A percentile compares a stretch with the other conserved stretches of the same genome.
Evolutionary conservation across 64 coral and sea anemone genomes (phyloP).

Genomic region (Porites australiensis): DNA sequence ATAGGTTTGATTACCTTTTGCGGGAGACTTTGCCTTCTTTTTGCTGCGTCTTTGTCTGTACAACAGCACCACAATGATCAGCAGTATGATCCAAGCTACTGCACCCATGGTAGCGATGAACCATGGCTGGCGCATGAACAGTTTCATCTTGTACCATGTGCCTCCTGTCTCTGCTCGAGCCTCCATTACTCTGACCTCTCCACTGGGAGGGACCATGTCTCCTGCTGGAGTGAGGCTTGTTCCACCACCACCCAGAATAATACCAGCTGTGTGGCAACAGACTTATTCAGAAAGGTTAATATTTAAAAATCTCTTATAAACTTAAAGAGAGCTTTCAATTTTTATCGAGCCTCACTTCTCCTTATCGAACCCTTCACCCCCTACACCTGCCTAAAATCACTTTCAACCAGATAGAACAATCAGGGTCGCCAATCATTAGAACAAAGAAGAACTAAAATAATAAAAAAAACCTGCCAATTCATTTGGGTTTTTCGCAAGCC

Average conservation of each 20-base stretch:
- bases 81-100: conserved; percentile 72
- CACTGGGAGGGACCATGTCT: neutral
- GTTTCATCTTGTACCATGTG: conserved; percentile 78
- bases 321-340: no score
- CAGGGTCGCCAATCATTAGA: no score
- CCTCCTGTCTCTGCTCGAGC: conserved; percentile 7
- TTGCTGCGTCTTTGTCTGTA: conserved; percentile 75
- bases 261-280: neutral
- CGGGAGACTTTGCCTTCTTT: conserved; percentile 38
- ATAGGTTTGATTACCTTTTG: conserved; percentile 16
- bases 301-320: no score
- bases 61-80: conserved; percentile 77
- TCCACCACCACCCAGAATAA: conserved; percentile 1
- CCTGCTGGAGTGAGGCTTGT: neutral
- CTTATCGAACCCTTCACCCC: no score
- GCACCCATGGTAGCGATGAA: conserved; percentile 87
- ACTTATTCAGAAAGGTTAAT: neutral
- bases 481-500: no score
- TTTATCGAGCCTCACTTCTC: no score
- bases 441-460: no score
- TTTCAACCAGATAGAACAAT: no score
- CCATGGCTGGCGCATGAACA: conserved; percentile 84
- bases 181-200: conserved; percentile 54
- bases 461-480: no score
- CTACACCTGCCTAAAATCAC: no score